These are phyloP conservation scores for Apoderus coryli DNA, from an alignment of 2,888 invertebrate species.

Conservation along the genomic window DNA sequence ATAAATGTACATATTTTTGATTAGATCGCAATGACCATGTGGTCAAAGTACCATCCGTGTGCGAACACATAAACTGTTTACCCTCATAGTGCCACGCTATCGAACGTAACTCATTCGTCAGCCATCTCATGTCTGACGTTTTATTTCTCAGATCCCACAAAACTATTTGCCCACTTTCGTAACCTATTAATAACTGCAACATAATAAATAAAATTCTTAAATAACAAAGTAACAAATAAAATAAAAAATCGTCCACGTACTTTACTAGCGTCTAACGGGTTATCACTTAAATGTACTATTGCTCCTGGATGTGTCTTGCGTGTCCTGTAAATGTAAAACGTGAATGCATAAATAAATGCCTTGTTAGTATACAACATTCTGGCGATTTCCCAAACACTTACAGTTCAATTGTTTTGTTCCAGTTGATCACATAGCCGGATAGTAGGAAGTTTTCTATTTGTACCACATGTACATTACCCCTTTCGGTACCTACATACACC, in stretches of 20 bases:
- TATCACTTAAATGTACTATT: constrained; percentile 92
- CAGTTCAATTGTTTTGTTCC: constrained; percentile 99
- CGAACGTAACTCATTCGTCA: constrained; percentile 65
- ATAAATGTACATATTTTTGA: constrained; percentile 63
- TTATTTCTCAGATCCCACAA: constrained; percentile 90
- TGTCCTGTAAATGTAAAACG: constrained; percentile 50
- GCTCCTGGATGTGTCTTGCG: constrained; percentile 93
- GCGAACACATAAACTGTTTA: constrained; percentile 91
- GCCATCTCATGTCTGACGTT: constrained; percentile 73
- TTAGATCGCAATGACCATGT: constrained; percentile 78
- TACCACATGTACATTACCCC: constrained; percentile 95
- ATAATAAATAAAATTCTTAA: no score
- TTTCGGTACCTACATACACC: constrained; percentile 96
- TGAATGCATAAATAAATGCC: constrained; percentile 2
- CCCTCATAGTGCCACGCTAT: constrained; percentile 97
- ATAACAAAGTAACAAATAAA: no score
- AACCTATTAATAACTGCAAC: constrained; percentile 94
- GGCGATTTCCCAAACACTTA: constrained; percentile 51
- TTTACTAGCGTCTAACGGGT: constrained; percentile 92
- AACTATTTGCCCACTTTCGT: constrained; percentile 85
- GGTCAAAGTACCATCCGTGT: constrained; percentile 88
- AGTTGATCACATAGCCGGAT: constrained; percentile 97
- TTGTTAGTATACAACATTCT: no score
- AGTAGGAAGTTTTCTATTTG: constrained; percentile 92
- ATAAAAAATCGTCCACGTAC: constrained; percentile 50